Evolutionary conservation across 2,113 vertebrate species (phyloP), one percentile per base, ranked within the genome.

Genomic region (Lipophrys pholis): DNA sequence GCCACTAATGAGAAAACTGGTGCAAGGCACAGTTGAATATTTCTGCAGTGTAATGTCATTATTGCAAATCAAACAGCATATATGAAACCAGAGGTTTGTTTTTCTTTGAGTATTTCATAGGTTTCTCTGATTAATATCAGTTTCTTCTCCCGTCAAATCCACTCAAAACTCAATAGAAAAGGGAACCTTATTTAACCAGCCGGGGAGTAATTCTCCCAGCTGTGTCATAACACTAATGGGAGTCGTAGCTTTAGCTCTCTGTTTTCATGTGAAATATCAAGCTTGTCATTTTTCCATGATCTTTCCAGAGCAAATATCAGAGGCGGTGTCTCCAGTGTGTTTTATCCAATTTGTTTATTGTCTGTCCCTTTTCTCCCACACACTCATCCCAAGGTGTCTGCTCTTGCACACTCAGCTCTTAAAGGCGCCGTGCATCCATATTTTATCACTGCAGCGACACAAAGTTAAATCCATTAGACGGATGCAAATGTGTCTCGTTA

Each of bases 351-450:
- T 80, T 79, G 63, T 81, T 81, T 83, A 75, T 73, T 60, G 75
- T 77, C 69, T 78, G 77, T 67, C 65, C 69, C 59, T 51, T 81
- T 43, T 76, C 75, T 68, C 50, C 39, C 69, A 70, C 80, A 79
- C 68, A 64, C 69, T 57, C 41, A 36, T 70, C 73, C 76, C 55
- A 50, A 80, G 76, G 86, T 90, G 83, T 85, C 77, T 73, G 54
- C 57, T 52, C 76, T 81, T 53, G 14, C 68, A 16, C 63, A 43
- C 75, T 63, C 9, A 0, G 16, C 81, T 68, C 83, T 92, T 90
- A 91, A 90, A 92, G 86, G 81, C 40, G 6, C 80, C 63, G 21
- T 2, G 35, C 76, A 54, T 70, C 67, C 59, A 78, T 84, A 65
- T 76, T 86, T 65, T 21, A 76, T 62, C 57, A 62, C 74, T 6